Percentiles rank a stretch among this genome's conserved stretches.
Evolutionary conservation across 2,888 invertebrate genomes (phyloP).

Genomic region (Apamea monoglypha): DNA sequence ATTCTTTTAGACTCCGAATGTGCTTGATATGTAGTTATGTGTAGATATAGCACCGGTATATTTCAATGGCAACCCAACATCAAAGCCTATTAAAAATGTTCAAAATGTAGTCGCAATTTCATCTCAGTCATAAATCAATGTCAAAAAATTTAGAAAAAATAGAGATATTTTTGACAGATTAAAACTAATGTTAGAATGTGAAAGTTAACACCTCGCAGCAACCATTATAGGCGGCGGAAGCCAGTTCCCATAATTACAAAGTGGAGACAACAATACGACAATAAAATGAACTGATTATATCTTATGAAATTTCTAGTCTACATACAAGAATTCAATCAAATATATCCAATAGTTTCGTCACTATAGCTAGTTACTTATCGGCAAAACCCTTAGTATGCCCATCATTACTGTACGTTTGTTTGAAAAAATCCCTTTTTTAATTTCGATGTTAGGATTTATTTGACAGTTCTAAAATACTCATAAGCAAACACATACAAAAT

Average conservation of each 20-base stretch:
- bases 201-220: too few species aligned
- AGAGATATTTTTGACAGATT: too few species aligned
- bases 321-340: background rate
- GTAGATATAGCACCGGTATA: too few species aligned
- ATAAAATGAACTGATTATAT: background rate
- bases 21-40: too few species aligned
- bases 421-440: background rate
- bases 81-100: background rate
- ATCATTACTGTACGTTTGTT: background rate
- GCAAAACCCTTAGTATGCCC: background rate
- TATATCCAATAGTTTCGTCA: background rate
- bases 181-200: too few species aligned
- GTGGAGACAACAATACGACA: too few species aligned
- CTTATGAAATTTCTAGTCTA: background rate
- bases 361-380: background rate
- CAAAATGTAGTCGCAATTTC: too few species aligned
- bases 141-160: too few species aligned
- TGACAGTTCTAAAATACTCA: background rate
- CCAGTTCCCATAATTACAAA: too few species aligned
- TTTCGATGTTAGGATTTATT: background rate
- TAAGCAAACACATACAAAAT: background rate
- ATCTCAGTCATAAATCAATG: too few species aligned
- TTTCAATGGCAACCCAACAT: background rate
- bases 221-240: too few species aligned
- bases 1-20: background rate